Evolutionary conservation across 2,797 vertebrate species (phyloP).

Genomic region (Enteromius argenteus): DNA sequence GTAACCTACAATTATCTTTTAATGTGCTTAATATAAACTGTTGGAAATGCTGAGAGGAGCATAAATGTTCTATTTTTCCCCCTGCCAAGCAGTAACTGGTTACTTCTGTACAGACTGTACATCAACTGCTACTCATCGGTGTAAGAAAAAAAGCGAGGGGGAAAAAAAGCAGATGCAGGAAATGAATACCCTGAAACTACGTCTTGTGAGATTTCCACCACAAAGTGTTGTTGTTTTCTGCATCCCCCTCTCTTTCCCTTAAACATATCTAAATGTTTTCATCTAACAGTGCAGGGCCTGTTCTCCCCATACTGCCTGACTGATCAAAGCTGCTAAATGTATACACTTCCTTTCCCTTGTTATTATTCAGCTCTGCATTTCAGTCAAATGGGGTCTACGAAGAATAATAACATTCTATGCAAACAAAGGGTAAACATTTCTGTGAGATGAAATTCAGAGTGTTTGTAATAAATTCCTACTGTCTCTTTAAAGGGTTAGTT

Average conservation of each 20-base stretch:
- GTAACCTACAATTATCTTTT: not conserved
- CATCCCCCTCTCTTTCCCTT: not conserved
- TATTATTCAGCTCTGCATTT: not conserved
- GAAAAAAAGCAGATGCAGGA: not conserved
- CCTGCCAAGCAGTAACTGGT: not conserved
- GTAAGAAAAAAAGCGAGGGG: not conserved
- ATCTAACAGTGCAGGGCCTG: not conserved
- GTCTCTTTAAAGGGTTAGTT: not conserved
- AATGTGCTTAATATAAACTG: not conserved
- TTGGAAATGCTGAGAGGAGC: not conserved
- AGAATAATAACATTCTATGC: not conserved
- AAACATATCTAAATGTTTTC: slow-evolving; percentile 1
- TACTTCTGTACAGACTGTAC: not conserved
- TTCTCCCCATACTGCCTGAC: not conserved
- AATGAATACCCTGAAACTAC: not conserved
- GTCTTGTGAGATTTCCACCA: not conserved
- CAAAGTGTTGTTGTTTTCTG: not conserved
- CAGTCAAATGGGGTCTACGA: not conserved
- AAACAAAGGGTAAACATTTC: not conserved
- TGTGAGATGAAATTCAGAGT: not conserved
- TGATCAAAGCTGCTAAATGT: slow-evolving; percentile 19
- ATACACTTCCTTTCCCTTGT: not conserved
- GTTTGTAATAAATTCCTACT: not conserved
- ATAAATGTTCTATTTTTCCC: not conserved
- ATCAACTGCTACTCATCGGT: not conserved